Evolutionary conservation across 2,113 vertebrate species (phyloP).

Genomic region (Tupaia chinensis): DNA sequence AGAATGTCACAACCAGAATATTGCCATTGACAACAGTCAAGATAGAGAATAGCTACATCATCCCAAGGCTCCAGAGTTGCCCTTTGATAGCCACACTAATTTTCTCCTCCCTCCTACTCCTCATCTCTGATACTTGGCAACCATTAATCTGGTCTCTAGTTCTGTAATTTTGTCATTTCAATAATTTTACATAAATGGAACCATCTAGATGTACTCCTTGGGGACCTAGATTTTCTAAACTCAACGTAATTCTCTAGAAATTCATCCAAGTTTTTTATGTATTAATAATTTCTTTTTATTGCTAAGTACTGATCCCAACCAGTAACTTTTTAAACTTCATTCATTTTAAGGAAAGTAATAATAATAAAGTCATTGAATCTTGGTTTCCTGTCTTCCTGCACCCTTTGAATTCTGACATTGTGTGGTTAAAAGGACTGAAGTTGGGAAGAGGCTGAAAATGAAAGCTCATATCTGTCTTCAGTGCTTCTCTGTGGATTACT

Average conservation of each 20-base stretch:
- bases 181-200: slow-evolving; percentile 41
- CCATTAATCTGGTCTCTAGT: background rate
- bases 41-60: background rate
- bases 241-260: slow-evolving; percentile 51
- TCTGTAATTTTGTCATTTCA: background rate
- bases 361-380: background rate
- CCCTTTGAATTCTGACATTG: slow-evolving; percentile 39
- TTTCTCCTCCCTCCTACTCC: background rate
- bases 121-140: background rate
- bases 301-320: background rate
- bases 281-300: slow-evolving; percentile 43
- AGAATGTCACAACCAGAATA: background rate
- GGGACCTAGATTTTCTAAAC: background rate
- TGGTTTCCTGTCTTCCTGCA: slow-evolving; percentile 57
- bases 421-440: background rate
- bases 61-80: rapidly evolving
- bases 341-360: slow-evolving; percentile 45
- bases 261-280: slow-evolving; percentile 14
- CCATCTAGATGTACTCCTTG: slow-evolving; percentile 24
- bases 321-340: slow-evolving; percentile 29
- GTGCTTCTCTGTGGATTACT: background rate
- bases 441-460: slow-evolving; percentile 5
- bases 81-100: background rate
- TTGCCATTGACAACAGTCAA: background rate
- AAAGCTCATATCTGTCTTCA: background rate